A percentile compares a stretch with the other conserved stretches of the same genome.
Evolutionary conservation across 2,113 vertebrate genomes (phyloP).

Genomic region (Salvelinus fontinalis): DNA sequence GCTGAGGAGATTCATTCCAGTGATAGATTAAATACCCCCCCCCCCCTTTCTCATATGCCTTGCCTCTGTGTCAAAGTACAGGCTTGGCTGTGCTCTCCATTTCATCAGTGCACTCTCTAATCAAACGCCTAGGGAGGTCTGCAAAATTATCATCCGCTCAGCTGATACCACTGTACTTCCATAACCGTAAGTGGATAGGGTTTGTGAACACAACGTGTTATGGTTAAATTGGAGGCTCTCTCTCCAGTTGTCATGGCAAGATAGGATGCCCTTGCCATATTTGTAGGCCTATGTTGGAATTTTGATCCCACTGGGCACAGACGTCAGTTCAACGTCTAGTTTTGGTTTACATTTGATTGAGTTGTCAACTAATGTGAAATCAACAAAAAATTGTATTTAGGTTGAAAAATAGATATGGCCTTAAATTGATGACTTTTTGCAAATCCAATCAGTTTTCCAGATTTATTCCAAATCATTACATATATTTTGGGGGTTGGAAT

Average conservation of each 20-base stretch:
- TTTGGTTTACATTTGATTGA: no score
- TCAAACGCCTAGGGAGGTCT: neutral
- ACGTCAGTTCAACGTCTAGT: no score
- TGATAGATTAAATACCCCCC: slow-evolving; percentile 9
- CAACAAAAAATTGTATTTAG: no score
- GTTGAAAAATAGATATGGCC: no score
- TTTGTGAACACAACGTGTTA: neutral
- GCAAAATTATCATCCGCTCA: neutral
- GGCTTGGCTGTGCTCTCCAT: neutral
- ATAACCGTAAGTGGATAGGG: neutral
- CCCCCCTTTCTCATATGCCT: neutral
- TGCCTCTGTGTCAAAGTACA: slow-evolving; percentile 10
- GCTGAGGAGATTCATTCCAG: slow-evolving; percentile 23
- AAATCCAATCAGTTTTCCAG: no score
- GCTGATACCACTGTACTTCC: neutral
- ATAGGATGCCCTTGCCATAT: neutral
- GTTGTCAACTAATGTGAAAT: no score
- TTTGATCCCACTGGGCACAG: no score
- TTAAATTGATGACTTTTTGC: no score
- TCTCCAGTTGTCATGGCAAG: neutral
- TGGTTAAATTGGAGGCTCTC: neutral
- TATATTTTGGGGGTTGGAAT: no score
- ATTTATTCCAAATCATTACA: no score
- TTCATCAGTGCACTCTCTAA: slow-evolving; percentile 5
- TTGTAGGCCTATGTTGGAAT: neutral